phyloP scores from a whole-genome alignment of 2,113 vertebrate species.

The Mus spicilegus region DNA sequence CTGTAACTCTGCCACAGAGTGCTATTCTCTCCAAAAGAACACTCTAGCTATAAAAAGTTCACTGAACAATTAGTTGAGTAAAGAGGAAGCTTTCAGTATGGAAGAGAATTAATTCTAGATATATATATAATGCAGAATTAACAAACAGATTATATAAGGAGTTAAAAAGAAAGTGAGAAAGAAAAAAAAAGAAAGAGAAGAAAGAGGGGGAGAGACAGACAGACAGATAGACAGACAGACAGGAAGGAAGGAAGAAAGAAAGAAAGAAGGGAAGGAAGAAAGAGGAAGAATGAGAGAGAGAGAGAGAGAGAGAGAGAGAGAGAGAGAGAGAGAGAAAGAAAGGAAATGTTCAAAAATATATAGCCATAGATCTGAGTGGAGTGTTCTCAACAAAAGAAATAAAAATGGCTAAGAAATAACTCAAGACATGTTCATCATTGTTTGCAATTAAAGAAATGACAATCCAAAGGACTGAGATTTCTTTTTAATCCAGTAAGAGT shows the following conservation, averaged over 20 bases:
- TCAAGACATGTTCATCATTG: no score
- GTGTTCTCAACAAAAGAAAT: neutral
- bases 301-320: no score
- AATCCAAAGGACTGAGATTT: neutral
- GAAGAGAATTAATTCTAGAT: neutral
- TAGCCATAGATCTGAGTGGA: neutral
- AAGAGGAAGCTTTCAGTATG: neutral
- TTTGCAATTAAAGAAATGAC: neutral
- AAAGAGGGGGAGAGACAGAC: no score
- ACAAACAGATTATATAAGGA: neutral
- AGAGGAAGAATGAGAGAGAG: no score
- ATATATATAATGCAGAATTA: neutral
- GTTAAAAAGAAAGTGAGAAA: neutral
- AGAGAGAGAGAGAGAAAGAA: no score
- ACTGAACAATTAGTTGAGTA: neutral
- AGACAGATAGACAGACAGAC: no score
- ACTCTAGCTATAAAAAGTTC: neutral
- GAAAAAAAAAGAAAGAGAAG: no score
- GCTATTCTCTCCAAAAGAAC: neutral
- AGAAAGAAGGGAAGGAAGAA: no score
- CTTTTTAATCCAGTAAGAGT: neutral
- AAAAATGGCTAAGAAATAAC: neutral
- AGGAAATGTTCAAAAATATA: neutral
- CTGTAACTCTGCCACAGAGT: neutral
- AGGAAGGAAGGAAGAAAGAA: no score